These are phyloP conservation scores for Drosophila equinoxialis DNA, from an alignment of 1,140 invertebrate genomes.

Conservation along the genomic window DNA sequence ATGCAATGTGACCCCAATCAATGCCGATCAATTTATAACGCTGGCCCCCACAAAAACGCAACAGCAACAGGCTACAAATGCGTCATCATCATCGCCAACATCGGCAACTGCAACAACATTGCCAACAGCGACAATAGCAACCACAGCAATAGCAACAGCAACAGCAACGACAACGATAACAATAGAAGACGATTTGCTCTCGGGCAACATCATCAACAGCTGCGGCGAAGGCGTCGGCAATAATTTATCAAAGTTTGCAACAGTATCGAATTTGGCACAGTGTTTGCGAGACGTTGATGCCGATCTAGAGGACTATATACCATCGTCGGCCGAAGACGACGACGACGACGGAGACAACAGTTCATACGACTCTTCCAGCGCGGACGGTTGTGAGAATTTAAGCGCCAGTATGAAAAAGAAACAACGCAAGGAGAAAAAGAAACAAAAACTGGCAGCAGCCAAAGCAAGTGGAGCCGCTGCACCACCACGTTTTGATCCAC, in stretches of 20 bases:
- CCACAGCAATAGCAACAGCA: conserved; percentile 39
- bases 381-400: conserved; percentile 59
- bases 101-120: conserved; percentile 32
- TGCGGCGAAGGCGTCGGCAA: conserved; percentile 70
- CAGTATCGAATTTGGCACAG: conserved; percentile 83
- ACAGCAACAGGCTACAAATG: conserved; percentile 53
- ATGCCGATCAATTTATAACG: conserved; percentile 82
- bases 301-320: conserved; percentile 81
- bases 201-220: conserved; percentile 57
- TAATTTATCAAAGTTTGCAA: conserved; percentile 83
- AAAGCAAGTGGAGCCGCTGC: conserved; percentile 46
- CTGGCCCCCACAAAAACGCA: conserved; percentile 66
- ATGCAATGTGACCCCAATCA: conserved; percentile 80
- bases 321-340: conserved; percentile 75
- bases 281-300: conserved; percentile 83
- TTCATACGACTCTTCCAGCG: conserved; percentile 71
- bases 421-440: conserved; percentile 77
- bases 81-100: conserved; percentile 54
- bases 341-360: conserved; percentile 56
- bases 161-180: conserved; percentile 39
- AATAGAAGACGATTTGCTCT: conserved; percentile 38
- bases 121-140: conserved; percentile 30
- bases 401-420: conserved; percentile 82
- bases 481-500: conserved; percentile 72
- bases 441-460: conserved; percentile 54